Base-by-base conservation (phyloP, 2,888 invertebrate species). In the Neoascia interrupta region DNA sequence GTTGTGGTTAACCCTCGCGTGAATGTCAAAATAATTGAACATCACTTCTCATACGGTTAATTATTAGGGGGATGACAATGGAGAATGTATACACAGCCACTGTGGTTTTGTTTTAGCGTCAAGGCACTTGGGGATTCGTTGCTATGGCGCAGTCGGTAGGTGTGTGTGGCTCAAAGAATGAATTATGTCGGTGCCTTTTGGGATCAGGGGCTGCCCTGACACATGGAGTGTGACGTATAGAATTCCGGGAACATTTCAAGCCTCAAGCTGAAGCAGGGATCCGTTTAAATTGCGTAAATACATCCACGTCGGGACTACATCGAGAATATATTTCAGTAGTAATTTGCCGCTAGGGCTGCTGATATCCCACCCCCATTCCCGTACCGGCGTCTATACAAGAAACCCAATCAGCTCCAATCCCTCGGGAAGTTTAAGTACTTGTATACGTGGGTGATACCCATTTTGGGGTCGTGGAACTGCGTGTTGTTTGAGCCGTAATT, bases 1-100 rank as follows among this genome's bases (percentile, higher is more conserved):
- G 34, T 31, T 53, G 45, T 28, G 53, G 70, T 47, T 47, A 13
- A 47, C 53, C 70, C 39, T 28, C 51, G 37, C 61, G 61, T 61
- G 61, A 61, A 61, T 54, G 70, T 61, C 70, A 70, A 70, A 70
- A 70, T 70, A 70, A 70, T 61, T 61, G 54, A 63, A 70, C 70
- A 54, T 61, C 53, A 63, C 70, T 61, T 31, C 70, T 61, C 70
- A 54, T 47, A 47, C 11, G 61, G 61, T 70, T 61, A 61, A 70
- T 54, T 51, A 61, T 61, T 53, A 61, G 69, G 28, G 23, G 19
- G 43, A 51, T 51, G 60, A 51, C 43, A 36, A 21, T 5, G 31
- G 54, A 37, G 21, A 18, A 34, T 54, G 54, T 54, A 54, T 61
- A 36, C 61, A n/a, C n/a, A n/a, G n/a, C n/a, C n/a, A n/a, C 2